Evolutionary conservation across 2,797 vertebrate genomes (phyloP).

Genomic region (Chromobotia macracanthus): DNA sequence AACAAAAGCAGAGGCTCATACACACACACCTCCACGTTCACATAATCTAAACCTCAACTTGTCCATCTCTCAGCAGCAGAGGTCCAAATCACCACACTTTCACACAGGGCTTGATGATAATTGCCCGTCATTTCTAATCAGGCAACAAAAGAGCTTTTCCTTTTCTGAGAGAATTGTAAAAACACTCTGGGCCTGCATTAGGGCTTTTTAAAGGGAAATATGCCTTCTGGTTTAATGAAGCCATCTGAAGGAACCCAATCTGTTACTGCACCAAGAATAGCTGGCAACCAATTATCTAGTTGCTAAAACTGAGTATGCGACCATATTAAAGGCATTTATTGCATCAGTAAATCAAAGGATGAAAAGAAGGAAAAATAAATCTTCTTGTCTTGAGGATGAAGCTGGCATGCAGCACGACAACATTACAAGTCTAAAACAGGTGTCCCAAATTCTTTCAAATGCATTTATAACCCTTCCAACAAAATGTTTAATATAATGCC

Average conservation of each 20-base stretch:
- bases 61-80: not conserved
- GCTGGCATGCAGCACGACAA: not conserved
- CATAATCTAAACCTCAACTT: not conserved
- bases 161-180: constrained; percentile 32
- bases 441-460: not conserved
- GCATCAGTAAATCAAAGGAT: not conserved
- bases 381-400: not conserved
- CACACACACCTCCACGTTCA: not conserved
- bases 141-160: constrained; percentile 62
- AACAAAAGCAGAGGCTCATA: not conserved
- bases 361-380: not conserved
- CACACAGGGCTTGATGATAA: constrained; percentile 70
- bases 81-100: constrained; percentile 53
- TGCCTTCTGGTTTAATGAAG: constrained; percentile 21
- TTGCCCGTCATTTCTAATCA: constrained; percentile 72
- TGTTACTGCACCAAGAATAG: constrained; percentile 18
- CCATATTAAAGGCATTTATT: constrained; percentile 5
- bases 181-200: not conserved
- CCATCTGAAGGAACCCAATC: not conserved
- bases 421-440: not conserved
- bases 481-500: too few species aligned
- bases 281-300: constrained; percentile 17
- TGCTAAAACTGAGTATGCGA: not conserved
- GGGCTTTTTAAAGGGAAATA: constrained; percentile 5
- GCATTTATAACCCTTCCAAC: too few species aligned